Evolutionary conservation across 2,888 invertebrate species (phyloP).

Genomic region (Campaea margaritaria): DNA sequence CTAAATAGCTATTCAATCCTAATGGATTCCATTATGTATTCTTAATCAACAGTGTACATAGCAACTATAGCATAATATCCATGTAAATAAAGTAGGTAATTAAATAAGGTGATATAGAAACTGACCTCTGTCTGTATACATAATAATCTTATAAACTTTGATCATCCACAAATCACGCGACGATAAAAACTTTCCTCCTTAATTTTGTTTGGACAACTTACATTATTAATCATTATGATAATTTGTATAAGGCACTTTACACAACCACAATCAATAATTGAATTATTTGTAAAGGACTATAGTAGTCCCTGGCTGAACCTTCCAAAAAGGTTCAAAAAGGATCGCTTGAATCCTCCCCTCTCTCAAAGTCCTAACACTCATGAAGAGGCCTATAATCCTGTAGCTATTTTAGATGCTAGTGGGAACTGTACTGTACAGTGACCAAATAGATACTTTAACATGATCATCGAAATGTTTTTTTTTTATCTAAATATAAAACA

Average conservation of each 20-base stretch:
- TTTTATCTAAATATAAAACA: not conserved
- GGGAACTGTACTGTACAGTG: not conserved
- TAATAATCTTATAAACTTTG: slow-evolving; percentile 49
- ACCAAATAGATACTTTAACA: not conserved
- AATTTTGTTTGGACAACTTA: slow-evolving; percentile 16
- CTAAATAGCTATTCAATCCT: not conserved
- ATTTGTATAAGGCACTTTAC: slow-evolving; percentile 32
- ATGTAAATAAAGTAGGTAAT: slow-evolving; percentile 27
- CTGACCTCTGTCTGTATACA: slow-evolving; percentile 55
- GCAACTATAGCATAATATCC: slow-evolving; percentile 1
- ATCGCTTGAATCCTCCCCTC: too few species aligned
- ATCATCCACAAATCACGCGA: slow-evolving; percentile 41
- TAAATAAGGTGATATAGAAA: slow-evolving; percentile 39
- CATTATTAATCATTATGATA: slow-evolving; percentile 3
- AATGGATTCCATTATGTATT: too few species aligned
- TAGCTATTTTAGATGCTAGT: too few species aligned
- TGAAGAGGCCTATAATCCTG: too few species aligned
- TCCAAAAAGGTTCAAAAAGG: not conserved
- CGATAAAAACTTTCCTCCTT: slow-evolving; percentile 50
- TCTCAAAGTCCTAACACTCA: too few species aligned
- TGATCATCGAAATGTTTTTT: too few species aligned
- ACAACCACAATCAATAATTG: slow-evolving; percentile 23
- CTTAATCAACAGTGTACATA: not conserved
- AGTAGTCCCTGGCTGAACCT: too few species aligned
- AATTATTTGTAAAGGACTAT: not conserved